phyloP scores from a whole-genome alignment of 2,113 vertebrate genomes.

The Corvus cornix region DNA sequence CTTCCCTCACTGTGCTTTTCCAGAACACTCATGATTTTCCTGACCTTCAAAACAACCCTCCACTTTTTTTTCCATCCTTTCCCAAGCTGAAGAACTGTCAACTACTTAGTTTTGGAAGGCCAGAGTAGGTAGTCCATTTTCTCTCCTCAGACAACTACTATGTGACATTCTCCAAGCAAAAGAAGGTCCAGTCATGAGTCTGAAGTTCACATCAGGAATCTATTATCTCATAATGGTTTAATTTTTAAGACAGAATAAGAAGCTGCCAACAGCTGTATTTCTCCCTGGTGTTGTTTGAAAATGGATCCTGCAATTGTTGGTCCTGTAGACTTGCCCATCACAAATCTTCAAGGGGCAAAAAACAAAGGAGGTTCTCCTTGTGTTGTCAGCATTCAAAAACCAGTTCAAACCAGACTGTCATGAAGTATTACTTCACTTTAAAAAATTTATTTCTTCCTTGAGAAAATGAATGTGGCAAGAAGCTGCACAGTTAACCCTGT shows the following conservation, averaged over 20 bases:
- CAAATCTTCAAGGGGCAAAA: neutral
- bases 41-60: neutral
- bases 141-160: neutral
- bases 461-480: neutral
- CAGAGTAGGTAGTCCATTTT: neutral
- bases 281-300: neutral
- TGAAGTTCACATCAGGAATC: neutral
- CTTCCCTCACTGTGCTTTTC: neutral
- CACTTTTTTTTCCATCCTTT: neutral
- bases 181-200: neutral
- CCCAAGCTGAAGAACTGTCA: neutral
- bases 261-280: neutral
- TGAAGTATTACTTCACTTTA: neutral
- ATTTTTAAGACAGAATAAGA: neutral
- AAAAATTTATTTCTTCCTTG: neutral
- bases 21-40: neutral
- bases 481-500: neutral
- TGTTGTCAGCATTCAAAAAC: neutral
- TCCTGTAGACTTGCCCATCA: neutral
- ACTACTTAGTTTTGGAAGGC: neutral
- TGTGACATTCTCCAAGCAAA: neutral
- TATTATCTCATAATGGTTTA: neutral
- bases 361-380: neutral
- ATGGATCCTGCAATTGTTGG: neutral
- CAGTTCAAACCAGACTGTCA: neutral